These are phyloP conservation scores for Chlorocebus sabaeus DNA, from an alignment of 2,113 vertebrate genomes.

Conservation along the genomic window DNA sequence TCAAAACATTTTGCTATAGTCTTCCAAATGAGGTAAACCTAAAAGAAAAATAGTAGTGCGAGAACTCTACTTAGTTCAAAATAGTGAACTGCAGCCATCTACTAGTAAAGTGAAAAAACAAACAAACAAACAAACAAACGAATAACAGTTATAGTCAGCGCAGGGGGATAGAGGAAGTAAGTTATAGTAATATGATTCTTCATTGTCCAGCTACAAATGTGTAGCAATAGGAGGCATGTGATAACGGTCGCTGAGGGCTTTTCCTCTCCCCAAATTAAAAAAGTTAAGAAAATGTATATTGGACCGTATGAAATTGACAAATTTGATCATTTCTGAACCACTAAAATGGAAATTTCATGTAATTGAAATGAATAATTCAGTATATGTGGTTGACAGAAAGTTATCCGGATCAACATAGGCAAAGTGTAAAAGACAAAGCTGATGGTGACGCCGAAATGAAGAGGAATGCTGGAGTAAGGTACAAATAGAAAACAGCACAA, in stretches of 20 bases:
- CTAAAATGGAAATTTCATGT: neutral
- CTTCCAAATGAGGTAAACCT: neutral
- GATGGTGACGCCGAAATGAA: neutral
- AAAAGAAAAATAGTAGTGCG: neutral
- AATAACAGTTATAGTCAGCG: neutral
- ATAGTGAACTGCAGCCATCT: neutral
- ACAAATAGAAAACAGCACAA: neutral
- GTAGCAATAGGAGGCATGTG: fast-evolving
- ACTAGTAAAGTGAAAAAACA: neutral
- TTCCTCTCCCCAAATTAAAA: neutral
- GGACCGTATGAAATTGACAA: neutral
- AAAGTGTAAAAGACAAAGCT: neutral
- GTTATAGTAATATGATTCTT: neutral
- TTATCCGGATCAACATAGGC: neutral
- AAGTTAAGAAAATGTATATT: neutral
- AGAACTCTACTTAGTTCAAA: neutral
- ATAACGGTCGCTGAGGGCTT: neutral
- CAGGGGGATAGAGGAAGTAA: neutral
- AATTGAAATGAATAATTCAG: neutral
- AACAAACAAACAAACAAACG: neutral
- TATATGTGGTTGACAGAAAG: neutral
- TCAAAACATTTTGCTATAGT: neutral
- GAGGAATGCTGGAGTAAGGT: neutral
- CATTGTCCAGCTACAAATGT: neutral
- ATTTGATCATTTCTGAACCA: neutral